Evolutionary conservation across 2,113 vertebrate genomes (phyloP), one percentile per base, ranked within the genome.

Genomic region (Cyprinodon brontotheroides): DNA sequence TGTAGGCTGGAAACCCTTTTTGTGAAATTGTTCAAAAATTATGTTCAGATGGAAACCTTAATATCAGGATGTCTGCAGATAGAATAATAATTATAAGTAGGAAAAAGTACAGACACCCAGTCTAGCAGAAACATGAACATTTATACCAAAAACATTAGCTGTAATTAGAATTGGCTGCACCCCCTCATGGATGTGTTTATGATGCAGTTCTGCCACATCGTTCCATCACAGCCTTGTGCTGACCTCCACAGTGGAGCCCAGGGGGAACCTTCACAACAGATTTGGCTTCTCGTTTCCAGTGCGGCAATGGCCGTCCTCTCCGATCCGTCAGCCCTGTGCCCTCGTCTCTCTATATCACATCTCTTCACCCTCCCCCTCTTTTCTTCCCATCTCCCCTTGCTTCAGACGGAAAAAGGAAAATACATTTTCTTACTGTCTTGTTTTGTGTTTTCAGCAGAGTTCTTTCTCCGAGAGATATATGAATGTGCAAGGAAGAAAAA

Each of bases 191-290:
- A 9, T 63, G 69, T 64, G 62, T 73, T 36, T 74, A 72, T 86
- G 87, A 84, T 41, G 86, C 77, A 79, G 75, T 72, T 61, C 63
- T 72, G 83, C 80, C 65, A 69, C 84, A 87, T 81, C 63, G 64
- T 82, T 86, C 86, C 69, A 80, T 85, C 87, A 80, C 88, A 91
- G 85, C 79, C 87, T 71, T 81, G 86, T 70, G 84, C 80, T 93
- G 92, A 94, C 93, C 92, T 93, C 91, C 88, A 87, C 75, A 75
- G 65, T 61, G 78, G 72, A 87, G 92, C 93, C 91, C 92, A 78
- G 87, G 92, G 41, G 93, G 93, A 91, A 89, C 89, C 91, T 92
- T 94, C 93, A 92, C 91, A 92, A 93, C 89, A 90, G 84, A 94
- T 94, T 92, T 93, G 89, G 88, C 82, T 73, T 91, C 86, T 89